Evolutionary conservation across 2,113 vertebrate genomes (phyloP).

Genomic region (Bubo bubo): DNA sequence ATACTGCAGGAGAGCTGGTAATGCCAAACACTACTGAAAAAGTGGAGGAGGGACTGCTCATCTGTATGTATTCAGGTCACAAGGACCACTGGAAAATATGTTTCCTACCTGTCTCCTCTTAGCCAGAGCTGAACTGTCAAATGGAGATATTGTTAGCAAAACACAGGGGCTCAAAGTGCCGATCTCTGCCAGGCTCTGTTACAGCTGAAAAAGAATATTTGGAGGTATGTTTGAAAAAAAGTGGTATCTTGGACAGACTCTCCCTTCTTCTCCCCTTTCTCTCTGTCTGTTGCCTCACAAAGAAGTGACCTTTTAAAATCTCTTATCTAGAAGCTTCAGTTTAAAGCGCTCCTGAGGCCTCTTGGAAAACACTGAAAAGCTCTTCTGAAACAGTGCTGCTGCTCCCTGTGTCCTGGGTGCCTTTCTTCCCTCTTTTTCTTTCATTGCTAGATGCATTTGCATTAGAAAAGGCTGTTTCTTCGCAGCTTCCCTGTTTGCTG

Average conservation of each 20-base stretch:
- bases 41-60: not conserved
- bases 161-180: not conserved
- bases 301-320: constrained; percentile 31
- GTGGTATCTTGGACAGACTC: not conserved
- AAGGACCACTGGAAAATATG: not conserved
- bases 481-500: not conserved
- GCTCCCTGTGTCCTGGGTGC: not conserved
- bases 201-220: not conserved
- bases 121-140: not conserved
- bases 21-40: not conserved
- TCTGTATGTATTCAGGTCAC: constrained; percentile 11
- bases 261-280: not conserved
- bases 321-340: constrained; percentile 51
- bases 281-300: constrained; percentile 24
- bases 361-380: constrained; percentile 52
- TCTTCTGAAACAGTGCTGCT: not conserved
- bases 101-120: not conserved
- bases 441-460: not conserved
- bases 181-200: not conserved
- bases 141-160: not conserved
- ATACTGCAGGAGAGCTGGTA: not conserved
- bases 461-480: constrained; percentile 15
- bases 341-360: constrained; percentile 46
- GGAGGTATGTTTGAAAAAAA: not conserved
- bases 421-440: not conserved